Percentiles rank a stretch among this genome's conserved stretches.
phyloP scores from a whole-genome alignment of 2,888 invertebrate species.

The Amiota communis region DNA sequence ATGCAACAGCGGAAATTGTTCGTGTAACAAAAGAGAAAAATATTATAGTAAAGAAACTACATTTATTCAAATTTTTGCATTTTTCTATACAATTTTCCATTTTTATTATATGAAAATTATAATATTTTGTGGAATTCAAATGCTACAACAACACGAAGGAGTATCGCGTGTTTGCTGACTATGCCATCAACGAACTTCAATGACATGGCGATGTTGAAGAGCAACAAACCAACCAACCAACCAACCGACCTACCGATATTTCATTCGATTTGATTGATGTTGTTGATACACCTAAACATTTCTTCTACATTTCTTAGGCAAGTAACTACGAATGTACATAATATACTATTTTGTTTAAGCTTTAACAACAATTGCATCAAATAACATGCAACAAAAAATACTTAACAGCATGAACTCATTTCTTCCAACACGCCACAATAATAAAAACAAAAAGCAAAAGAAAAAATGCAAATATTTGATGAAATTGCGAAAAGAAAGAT shows the following conservation, averaged over 20 bases:
- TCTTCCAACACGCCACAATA: no score
- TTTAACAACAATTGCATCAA: not conserved
- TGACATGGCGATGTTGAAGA: not conserved
- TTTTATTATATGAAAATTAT: not conserved
- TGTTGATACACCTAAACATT: not conserved
- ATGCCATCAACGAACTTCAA: not conserved
- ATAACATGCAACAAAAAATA: constrained; percentile 3
- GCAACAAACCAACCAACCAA: not conserved
- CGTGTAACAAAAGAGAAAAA: not conserved
- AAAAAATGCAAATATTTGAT: no score
- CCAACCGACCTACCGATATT: no score
- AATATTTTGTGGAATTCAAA: not conserved
- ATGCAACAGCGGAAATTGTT: not conserved
- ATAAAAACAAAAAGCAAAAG: no score
- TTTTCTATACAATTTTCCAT: not conserved
- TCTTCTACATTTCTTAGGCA: no score
- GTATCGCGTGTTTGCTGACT: not conserved
- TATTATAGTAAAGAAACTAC: not conserved
- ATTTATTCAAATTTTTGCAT: not conserved
- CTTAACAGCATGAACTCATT: not conserved
- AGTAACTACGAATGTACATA: no score
- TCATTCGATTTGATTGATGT: not conserved
- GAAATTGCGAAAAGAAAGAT: no score
- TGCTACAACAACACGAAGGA: not conserved
- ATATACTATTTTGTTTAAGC: not conserved